Conservation (phyloP, 2,888 invertebrate species). For the Drosophila koepferae region DNA sequence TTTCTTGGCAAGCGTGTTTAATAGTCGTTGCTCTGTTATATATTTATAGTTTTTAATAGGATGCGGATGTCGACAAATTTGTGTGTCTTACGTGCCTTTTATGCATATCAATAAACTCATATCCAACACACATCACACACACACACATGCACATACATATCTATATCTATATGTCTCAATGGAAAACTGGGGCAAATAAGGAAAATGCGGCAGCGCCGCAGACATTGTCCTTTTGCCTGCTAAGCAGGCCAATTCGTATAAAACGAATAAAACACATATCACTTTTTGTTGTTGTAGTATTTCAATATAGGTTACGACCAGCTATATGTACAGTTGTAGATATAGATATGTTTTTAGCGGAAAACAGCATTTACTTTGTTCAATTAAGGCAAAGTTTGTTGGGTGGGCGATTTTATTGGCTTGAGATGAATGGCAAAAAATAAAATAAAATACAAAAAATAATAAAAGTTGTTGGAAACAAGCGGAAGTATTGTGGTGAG, state of each 20-base stretch:
- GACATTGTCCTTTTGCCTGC: conserved; percentile 35
- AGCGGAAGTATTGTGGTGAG: conserved; percentile 45
- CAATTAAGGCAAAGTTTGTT: conserved; percentile 68
- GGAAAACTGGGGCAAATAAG: conserved; percentile 59
- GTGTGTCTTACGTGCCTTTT: conserved; percentile 53
- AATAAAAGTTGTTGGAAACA: conserved; percentile 30
- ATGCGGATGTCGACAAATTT: conserved; percentile 58
- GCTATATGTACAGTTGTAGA: conserved; percentile 1
- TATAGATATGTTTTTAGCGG: conserved; percentile 53
- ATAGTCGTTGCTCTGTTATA: conserved; percentile 11
- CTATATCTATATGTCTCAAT: conserved; percentile 6
- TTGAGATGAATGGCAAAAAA: conserved; percentile 32
- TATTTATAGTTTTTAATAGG: conserved; percentile 48
- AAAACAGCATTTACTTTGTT: conserved; percentile 65
- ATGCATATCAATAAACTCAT: conserved; percentile 72
- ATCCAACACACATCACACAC: conserved; percentile 26
- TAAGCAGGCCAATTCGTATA: conserved; percentile 40
- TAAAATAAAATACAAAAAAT: background rate
- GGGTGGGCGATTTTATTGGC: conserved; percentile 62
- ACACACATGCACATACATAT: background rate
- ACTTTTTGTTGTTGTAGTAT: conserved; percentile 7
- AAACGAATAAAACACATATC: conserved; percentile 31
- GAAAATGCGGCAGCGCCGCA: conserved; percentile 44
- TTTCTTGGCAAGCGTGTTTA: conserved; percentile 23
- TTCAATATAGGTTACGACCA: conserved; percentile 40